A percentile compares a stretch with the other conserved stretches of the same genome.
Evolutionary conservation across 1,140 invertebrate species (phyloP).

Genomic region (Ceratitis capitata): DNA sequence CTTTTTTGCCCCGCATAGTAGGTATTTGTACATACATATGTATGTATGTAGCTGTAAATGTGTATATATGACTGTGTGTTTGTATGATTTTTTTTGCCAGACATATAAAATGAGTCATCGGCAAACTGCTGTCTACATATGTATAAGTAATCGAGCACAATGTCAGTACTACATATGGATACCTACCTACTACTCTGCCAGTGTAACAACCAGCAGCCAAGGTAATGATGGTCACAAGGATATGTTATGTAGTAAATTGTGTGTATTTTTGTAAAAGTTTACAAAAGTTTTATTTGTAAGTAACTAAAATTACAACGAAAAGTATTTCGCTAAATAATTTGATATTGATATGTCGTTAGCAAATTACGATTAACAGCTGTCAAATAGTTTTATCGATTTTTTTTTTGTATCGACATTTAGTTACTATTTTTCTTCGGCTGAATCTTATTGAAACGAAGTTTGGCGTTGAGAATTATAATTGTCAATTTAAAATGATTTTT

Average conservation of each 20-base stretch:
- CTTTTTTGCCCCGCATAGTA: no score
- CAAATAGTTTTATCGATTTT: no score
- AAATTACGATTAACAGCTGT: neutral
- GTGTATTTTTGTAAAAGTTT: no score
- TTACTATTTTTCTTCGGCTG: no score
- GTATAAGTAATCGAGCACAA: neutral
- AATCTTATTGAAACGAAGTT: no score
- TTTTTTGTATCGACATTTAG: neutral
- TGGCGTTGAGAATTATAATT: no score
- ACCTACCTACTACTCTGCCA: neutral
- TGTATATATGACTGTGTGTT: neutral
- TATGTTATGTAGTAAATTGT: neutral
- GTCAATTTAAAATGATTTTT: no score
- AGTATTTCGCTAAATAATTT: no score
- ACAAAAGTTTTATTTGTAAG: no score
- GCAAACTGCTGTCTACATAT: conserved; percentile 3
- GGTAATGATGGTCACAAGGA: conserved; percentile 9
- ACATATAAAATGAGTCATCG: conserved; percentile 29
- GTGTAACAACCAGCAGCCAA: neutral
- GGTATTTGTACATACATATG: neutral
- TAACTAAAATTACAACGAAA: no score
- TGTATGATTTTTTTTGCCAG: conserved; percentile 3
- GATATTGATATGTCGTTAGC: neutral
- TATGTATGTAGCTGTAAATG: neutral
- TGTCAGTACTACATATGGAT: neutral